Conservation (phyloP, 2,113 vertebrate species). For the Nothocercus julius region DNA sequence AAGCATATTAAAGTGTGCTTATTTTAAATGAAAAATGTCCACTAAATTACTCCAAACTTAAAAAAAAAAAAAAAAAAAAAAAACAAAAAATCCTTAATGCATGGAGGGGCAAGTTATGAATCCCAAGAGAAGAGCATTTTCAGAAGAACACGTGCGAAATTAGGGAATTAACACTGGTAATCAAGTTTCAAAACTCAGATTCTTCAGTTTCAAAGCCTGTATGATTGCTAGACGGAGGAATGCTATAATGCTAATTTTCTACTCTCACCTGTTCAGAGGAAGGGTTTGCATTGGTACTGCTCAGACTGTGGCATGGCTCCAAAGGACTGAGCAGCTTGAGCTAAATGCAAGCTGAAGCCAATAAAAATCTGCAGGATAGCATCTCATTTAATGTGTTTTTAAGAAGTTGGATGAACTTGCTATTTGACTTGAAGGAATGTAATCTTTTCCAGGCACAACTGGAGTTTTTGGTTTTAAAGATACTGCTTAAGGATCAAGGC, state of each 20-base stretch:
- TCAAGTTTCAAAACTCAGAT: neutral
- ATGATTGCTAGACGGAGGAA: neutral
- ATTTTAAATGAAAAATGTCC: neutral
- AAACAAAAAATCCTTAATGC: neutral
- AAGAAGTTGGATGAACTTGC: conserved; percentile 58
- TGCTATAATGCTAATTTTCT: neutral
- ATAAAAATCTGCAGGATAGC: conserved; percentile 31
- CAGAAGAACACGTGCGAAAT: neutral
- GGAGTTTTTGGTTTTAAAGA: neutral
- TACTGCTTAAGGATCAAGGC: conserved; percentile 22
- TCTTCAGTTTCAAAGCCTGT: neutral
- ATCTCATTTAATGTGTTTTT: conserved; percentile 17
- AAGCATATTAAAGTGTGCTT: neutral
- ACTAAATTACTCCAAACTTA: neutral
- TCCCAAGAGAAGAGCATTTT: neutral
- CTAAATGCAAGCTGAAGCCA: conserved; percentile 42
- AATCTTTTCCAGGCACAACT: conserved; percentile 64
- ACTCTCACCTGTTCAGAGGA: neutral
- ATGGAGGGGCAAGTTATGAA: neutral
- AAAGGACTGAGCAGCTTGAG: neutral
- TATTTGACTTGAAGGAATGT: conserved; percentile 26
- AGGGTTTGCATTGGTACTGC: neutral
- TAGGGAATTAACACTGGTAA: too few species aligned
- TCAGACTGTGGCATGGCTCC: neutral
- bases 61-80: neutral